These are phyloP conservation scores for Muscicapa comitata DNA, from an alignment of 2,797 vertebrate species.

Conservation along the genomic window DNA sequence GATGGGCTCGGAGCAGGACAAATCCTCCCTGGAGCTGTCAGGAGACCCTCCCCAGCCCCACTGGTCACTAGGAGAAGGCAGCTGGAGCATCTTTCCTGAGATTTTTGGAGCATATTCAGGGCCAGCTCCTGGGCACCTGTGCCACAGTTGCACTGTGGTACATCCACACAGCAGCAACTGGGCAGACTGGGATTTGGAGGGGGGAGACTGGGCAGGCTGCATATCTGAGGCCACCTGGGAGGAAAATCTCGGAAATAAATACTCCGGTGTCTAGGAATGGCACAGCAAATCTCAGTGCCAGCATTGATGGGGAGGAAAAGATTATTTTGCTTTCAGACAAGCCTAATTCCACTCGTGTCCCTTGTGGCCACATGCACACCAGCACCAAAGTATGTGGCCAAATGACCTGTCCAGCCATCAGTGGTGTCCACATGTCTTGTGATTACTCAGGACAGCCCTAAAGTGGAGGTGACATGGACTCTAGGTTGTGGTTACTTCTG, in stretches of 20 bases:
- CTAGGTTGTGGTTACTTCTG: background rate
- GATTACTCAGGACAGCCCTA: background rate
- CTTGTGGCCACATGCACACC: rapidly evolving
- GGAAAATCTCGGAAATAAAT: background rate
- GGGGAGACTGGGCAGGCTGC: background rate
- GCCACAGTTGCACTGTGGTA: background rate
- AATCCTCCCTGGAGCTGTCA: background rate
- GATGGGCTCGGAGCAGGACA: background rate
- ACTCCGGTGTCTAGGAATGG: background rate
- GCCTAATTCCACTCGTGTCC: background rate
- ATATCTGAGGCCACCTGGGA: background rate
- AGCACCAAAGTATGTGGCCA: background rate
- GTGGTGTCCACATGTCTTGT: background rate
- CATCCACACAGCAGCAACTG: background rate
- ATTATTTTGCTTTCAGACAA: background rate
- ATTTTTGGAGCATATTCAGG: background rate
- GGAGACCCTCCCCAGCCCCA: background rate
- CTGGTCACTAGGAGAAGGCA: background rate
- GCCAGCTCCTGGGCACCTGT: background rate
- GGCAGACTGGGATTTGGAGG: background rate
- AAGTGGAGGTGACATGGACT: background rate
- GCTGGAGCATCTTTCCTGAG: background rate
- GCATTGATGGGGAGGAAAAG: background rate
- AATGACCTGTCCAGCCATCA: background rate
- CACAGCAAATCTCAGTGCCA: background rate